Base-by-base conservation (phyloP, 2,113 vertebrate species). In the Phalacrocorax carbo region DNA sequence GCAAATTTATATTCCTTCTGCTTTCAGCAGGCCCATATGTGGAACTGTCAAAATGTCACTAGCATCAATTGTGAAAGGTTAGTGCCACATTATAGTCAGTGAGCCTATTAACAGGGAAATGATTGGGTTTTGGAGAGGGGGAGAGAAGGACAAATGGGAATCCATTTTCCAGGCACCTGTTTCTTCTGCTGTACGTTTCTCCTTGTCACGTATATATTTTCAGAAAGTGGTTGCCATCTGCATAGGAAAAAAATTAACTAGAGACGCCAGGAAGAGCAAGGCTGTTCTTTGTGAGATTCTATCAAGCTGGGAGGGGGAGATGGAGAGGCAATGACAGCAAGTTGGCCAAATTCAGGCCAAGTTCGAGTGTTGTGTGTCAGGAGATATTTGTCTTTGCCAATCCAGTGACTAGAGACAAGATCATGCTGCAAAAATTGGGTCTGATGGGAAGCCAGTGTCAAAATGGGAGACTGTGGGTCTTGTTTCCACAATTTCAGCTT, bases 11-110 rank as follows among this genome's bases (percentile, higher is more conserved):
- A 92, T 97, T 95, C 91, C 93, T 97, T 88, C 93, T 95, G 94
- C 96, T 97, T 96, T 95, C 55, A 6, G 79, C 92, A 94, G 88
- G 71, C 79, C 86, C 88, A 70, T 96, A 92, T 94, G 96, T 92
- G 79, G 86, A 95, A 54, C 93, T 94, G 96, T 97, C 93, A 97
- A 97, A 97, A 94, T 92, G 90, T 95, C 95, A 96, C 70, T 91
- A 83, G 90, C 86, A 85, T 97, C 93, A 87, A 30, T 94, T 92
- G 64, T 66, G 55, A 95, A 95, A 97, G 96, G 94, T 94, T 95
- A 90, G 65, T 61, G n/a, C 72, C 72, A 66, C 71, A 27, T 89
- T 84, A 84, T 44, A 93, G 86, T 82, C 92, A 90, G 87, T 0
- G 2, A 94, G 95, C 86, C 95, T 96, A 97, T 97, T 97, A 97